Conservation (phyloP, 2,113 vertebrate genomes). For the Caretta caretta region DNA sequence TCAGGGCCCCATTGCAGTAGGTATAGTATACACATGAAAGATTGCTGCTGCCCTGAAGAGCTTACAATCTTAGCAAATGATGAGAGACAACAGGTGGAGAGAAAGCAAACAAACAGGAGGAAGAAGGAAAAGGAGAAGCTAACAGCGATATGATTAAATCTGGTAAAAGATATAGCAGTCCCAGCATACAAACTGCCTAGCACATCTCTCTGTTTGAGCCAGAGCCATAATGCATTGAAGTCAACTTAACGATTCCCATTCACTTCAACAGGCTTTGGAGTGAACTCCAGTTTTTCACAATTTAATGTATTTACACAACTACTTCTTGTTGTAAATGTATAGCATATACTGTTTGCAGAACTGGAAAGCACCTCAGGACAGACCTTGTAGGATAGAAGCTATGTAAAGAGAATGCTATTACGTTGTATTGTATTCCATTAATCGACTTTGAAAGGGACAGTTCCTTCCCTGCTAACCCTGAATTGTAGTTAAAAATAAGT, state of each 20-base stretch:
- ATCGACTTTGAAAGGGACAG: background rate
- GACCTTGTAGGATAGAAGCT: background rate
- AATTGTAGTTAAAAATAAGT: slow-evolving; percentile 2
- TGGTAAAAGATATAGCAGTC: background rate
- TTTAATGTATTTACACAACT: background rate
- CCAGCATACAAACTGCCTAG: rapidly evolving
- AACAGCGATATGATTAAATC: background rate
- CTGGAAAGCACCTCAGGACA: background rate
- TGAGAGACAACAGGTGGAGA: background rate
- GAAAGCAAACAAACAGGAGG: background rate
- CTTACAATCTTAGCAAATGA: background rate
- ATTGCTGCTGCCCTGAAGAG: background rate
- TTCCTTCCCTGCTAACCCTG: background rate
- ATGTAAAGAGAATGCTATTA: background rate
- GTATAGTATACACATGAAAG: background rate
- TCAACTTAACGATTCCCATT: background rate
- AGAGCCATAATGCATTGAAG: background rate
- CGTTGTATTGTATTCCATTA: rapidly evolving
- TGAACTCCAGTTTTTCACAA: background rate
- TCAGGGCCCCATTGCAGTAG: background rate
- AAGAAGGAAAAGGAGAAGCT: background rate
- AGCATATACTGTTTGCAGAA: background rate
- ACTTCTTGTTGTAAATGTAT: background rate
- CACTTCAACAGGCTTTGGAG: background rate
- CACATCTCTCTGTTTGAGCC: background rate